Base-by-base conservation (phyloP, 64 coral and sea anemone species). In the Actinia equina region DNA sequence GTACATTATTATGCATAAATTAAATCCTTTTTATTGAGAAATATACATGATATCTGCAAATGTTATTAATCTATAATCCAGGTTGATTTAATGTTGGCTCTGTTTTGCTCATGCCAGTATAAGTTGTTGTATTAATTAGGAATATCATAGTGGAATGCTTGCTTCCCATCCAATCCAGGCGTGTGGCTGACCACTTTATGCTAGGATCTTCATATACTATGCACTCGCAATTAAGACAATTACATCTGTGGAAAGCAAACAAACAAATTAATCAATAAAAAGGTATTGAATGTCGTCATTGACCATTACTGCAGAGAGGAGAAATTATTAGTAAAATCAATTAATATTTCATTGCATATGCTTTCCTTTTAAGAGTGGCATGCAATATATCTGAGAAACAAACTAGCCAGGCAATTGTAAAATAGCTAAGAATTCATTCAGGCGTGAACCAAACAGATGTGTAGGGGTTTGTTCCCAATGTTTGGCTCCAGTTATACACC, bases 151-250 rank as follows among this genome's bases (percentile, higher is more conserved):
- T 81, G 42, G 78, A 81, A 81, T 44, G 19, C 44, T 46, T 43
- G 42, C 43, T 81, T 81, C 78, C 42, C 44, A 81, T 81, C 78
- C 41, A 52, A 44, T n/a, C 78, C n/a, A 13, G 44, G 49, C 49
- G 19, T 81, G 78, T 81, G 78, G 22, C 17, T 7, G 52, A 8
- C 49, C 78, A 81, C 78, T 81, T 81, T 81, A 6, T 9, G 16
- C 69, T 44, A 22, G 42, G 78, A 49, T 44, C 78, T 81, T 81
- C 78, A 81, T 81, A 81, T 15, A 81, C 78, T 81, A 37, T 52
- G 78, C 18, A 22, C 6, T 49, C 42, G 18, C 17, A 25, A 81
- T 44, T 52, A 52, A 49, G 43, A 52, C 8, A 81, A 52, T 81
- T 49, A 51, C 78, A 49, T 22, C 43, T 49, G 45, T 1, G 3